Evolutionary conservation across 2,888 invertebrate species (phyloP), one percentile per base, ranked within the genome.

Genomic region (Hypsopygia costalis): DNA sequence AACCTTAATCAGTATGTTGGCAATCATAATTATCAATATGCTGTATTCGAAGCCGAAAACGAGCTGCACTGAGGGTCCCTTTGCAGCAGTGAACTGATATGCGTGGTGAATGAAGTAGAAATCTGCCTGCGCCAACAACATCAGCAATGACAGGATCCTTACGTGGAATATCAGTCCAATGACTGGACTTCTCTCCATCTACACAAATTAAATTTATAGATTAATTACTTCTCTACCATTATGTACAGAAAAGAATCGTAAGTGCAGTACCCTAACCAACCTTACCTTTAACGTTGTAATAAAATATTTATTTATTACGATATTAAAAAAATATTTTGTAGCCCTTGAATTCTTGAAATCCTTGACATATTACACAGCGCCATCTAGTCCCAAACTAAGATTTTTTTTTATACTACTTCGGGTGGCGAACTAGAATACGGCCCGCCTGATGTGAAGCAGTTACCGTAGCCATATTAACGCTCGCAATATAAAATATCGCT

Each of bases 11-110:
- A 94, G 91, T 44, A 98, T 97, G 81, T 98, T 98, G 40, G 95
- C 90, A 22, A 98, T 95, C 72, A 97, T 95, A 3, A 98, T 98
- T 42, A 98, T 90, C 36, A 99, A 90, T 71, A 99, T 97, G 47
- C 98, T 98, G 87, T 99, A 99, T 90, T 99, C 99, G 88, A 99
- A 99, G 37, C 99, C 99, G 90, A 99, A 99, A 4, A 99, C 99
- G 46, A 99, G 90, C 81, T 99, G 99, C 1, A 98, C 98, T 0
- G 98, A 97, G 4, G 99, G 97, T 30, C 99, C 99, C 72, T 97
- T 97, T 1, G 94, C 91, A 20, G 98, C 88, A 2, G 98, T 98
- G 45, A 96, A 96, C 69, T 95, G 94, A 77, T 98, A 99, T 1
- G 97, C 99, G 79, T 97, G 96, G 66, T 94, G 93, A 4, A 99